Percentiles rank a stretch among this genome's conserved stretches.
These are phyloP conservation scores for Octonoba sinensis DNA, from an alignment of 2,888 invertebrate genomes.

Conservation along the genomic window DNA sequence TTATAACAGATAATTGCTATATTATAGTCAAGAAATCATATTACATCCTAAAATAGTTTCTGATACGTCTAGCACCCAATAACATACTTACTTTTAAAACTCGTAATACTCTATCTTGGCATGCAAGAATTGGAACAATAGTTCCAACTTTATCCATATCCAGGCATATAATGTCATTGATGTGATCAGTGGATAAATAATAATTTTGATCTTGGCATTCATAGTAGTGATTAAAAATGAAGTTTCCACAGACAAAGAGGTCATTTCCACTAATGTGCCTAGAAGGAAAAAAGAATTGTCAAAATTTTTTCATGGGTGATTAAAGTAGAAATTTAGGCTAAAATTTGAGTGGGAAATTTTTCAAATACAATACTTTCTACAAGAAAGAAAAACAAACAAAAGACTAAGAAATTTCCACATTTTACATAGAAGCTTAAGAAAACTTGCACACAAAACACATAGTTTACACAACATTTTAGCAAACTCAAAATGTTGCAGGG, in stretches of 20 bases:
- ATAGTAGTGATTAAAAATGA: slow-evolving; percentile 82
- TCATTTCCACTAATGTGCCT: slow-evolving; percentile 89
- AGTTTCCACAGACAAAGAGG: slow-evolving; percentile 84
- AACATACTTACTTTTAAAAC: slow-evolving; percentile 75
- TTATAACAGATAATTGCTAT: too few relatives aligned
- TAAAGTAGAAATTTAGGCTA: too few relatives aligned
- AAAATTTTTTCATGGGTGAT: too few relatives aligned
- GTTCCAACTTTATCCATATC: slow-evolving; percentile 70
- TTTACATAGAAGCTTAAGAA: too few relatives aligned
- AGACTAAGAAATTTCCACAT: too few relatives aligned
- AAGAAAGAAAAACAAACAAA: too few relatives aligned
- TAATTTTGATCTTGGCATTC: slow-evolving; percentile 90
- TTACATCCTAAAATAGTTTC: not conserved
- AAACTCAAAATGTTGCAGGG: too few relatives aligned
- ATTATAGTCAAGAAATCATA: not conserved
- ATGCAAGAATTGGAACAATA: slow-evolving; percentile 79
- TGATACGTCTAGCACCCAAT: not conserved
- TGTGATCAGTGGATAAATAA: slow-evolving; percentile 88
- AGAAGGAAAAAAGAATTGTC: slow-evolving; percentile 66
- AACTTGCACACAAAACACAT: too few relatives aligned
- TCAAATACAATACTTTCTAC: too few relatives aligned
- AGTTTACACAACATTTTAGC: too few relatives aligned
- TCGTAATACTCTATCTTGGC: slow-evolving; percentile 84
- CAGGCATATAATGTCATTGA: slow-evolving; percentile 82
- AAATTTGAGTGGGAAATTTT: too few relatives aligned